Evolutionary conservation across 2,888 invertebrate genomes (phyloP), one percentile per base, ranked within the genome.

Genomic region (Pediacus dermestoides): DNA sequence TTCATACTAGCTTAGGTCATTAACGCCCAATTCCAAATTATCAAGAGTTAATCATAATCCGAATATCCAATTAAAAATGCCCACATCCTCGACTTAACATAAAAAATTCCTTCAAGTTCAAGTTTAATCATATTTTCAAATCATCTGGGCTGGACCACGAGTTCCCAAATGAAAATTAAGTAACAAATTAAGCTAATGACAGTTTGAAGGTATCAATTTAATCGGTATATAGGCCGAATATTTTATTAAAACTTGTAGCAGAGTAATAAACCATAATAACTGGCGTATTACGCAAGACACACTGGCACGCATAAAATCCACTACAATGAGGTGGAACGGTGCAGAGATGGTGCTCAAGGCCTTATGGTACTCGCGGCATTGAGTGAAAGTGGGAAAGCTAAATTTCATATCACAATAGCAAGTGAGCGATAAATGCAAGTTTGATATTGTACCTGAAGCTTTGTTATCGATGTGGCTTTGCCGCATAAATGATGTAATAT

Each of bases 301-400:
- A n/a, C 21, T 18, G 21, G n/a, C 21, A 7, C 21, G 21, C 11
- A 18, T 9, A n/a, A n/a, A n/a, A 14, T 6, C 7, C 8, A 15
- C 14, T 9, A 16, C 4, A 34, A 13, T 10, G 7, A 23, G 25
- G 14, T 34, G 23, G 34, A 3, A 23, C 16, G 4, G 34, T 11
- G 8, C 12, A 15, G 18, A 37, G 25, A 32, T 16, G 31, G 13
- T 37, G 9, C 27, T 28, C 41, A 51, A 48, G 48, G 44, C 39
- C 42, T 23, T 34, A 12, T 18, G 31, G 33, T 23, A 39, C 46
- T 39, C 16, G 40, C 34, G 46, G 47, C 40, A 34, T 39, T 40
- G 39, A 43, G 48, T 47, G 51, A 52, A 52, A 52, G 51, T 46
- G 40, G 42, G 37, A 47, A 47, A 48, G 42, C 34, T 30, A 26